These are phyloP conservation scores for Acronicta aceris DNA, from an alignment of 2,888 invertebrate genomes.

Conservation along the genomic window DNA sequence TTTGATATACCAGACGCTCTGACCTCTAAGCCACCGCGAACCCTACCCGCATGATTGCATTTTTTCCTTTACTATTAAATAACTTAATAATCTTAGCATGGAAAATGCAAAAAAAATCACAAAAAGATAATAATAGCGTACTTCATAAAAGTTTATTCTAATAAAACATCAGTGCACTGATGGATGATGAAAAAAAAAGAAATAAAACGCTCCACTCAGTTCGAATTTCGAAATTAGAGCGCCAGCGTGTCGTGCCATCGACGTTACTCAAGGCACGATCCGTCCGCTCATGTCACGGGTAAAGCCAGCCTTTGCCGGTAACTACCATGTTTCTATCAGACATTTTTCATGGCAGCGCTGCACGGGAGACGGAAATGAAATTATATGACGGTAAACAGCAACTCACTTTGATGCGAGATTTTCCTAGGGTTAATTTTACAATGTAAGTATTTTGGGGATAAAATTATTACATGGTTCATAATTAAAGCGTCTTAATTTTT, in stretches of 20 bases:
- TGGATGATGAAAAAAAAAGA: neutral
- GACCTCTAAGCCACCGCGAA: no score
- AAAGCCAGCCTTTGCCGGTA: conserved; percentile 57
- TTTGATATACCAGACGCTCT: no score
- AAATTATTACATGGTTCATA: no score
- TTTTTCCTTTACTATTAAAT: no score
- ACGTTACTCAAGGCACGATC: conserved; percentile 58
- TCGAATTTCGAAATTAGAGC: conserved; percentile 47
- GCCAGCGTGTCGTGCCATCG: conserved; percentile 35
- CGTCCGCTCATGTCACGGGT: conserved; percentile 58
- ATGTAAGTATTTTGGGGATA: neutral
- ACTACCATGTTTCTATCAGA: conserved; percentile 46
- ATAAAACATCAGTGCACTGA: conserved; percentile 1
- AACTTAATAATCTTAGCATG: no score
- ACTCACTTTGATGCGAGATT: conserved; percentile 8
- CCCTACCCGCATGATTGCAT: no score
- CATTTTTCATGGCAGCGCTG: conserved; percentile 39
- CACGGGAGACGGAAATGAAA: conserved; percentile 10
- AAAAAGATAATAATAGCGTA: no score
- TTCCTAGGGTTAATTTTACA: neutral
- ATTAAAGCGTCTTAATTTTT: no score
- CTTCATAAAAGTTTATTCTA: neutral
- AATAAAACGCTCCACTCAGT: conserved; percentile 19
- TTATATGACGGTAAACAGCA: conserved; percentile 14
- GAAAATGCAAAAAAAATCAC: no score